Base-by-base conservation (phyloP, 2,797 vertebrate species). In the Diglossa cyanea region DNA sequence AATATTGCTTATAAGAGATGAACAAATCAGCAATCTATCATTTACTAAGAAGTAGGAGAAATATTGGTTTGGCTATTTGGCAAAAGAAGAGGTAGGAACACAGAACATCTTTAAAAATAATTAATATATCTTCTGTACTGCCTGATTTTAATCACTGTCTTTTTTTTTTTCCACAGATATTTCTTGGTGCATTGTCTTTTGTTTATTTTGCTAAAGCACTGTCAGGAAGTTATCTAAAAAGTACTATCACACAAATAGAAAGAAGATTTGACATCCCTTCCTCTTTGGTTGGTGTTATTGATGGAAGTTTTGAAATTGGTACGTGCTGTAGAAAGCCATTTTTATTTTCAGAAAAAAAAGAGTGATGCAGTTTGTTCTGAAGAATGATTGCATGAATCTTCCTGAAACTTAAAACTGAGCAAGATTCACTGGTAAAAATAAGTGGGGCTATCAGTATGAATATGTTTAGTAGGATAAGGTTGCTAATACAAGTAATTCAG, bases 261-360 rank as follows among this genome's bases (percentile, higher is more conserved):
- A 98, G 99, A 95, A 97, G 99, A 85, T 99, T 99, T 94, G 99
- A 99, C 90, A 98, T 99, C 77, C 98, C 99, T 77, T 99, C 98
- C 93, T 99, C 99, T 94, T 97, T 99, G 96, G 98, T 99, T 91
- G 99, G 99, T 18, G 91, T 99, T 80, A 99, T 99, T 94, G 99
- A 99, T n/a, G 99, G 99, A 65, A 99, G 99, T 97, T 99, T 99
- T 98, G 99, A 99, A 98, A 99, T 99, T 55, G 99, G 99, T 99
- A 98, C 61, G 98, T 98, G 88, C 65, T 57, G 3, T 54, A 78
- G 53, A 88, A 92, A 72, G 8, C 3, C 10, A 1, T 26, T 60
- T 92, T 93, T 77, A 23, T 45, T 88, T 94, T 78, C 37, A 48
- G 35, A 39, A 60, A 66, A 58, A 61, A 21, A 78, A 17, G 2